A percentile compares a stretch with the other conserved stretches of the same genome.
Evolutionary conservation across 1,140 invertebrate genomes (phyloP).

Genomic region (Drosophila quadrilineata): DNA sequence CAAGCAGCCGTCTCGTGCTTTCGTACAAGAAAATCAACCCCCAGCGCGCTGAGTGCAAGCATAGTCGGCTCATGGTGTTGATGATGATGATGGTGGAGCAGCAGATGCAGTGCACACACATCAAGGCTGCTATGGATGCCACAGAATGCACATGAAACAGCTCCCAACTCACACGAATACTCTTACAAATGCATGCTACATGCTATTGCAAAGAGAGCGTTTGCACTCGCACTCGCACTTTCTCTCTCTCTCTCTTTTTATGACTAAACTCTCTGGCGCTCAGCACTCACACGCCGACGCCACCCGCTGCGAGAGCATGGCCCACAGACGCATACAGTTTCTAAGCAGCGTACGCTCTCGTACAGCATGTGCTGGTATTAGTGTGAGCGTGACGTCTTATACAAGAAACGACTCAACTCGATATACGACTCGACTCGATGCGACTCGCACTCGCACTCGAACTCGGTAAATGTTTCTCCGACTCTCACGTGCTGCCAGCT

Average conservation of each 20-base stretch:
- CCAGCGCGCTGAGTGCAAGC: constrained; percentile 25
- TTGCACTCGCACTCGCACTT: constrained; percentile 11
- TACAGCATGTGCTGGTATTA: constrained; percentile 34
- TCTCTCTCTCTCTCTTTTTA: constrained; percentile 1
- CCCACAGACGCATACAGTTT: constrained; percentile 38
- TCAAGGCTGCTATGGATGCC: constrained; percentile 26
- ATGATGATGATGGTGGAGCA: constrained; percentile 16
- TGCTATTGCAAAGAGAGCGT: constrained; percentile 1
- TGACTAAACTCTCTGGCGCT: constrained; percentile 19
- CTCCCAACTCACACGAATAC: constrained; percentile 13
- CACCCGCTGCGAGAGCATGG: constrained; percentile 38
- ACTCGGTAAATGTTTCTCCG: constrained; percentile 25
- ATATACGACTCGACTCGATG: constrained; percentile 36
- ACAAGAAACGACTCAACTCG: too few relatives aligned
- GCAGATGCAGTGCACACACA: constrained; percentile 35
- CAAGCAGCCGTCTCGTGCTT: constrained; percentile 34
- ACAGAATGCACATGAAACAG: constrained; percentile 42
- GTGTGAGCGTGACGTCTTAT: constrained; percentile 62
- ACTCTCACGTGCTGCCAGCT: constrained; percentile 50
- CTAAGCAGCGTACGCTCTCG: constrained; percentile 45
- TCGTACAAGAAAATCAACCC: constrained; percentile 50
- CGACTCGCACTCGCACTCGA: constrained; percentile 40
- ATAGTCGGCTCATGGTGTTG: constrained; percentile 10
- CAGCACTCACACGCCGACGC: constrained; percentile 65
- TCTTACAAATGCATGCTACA: constrained; percentile 2